These are phyloP conservation scores for Trachemys scripta DNA, from an alignment of 2,113 vertebrate genomes.

Conservation along the genomic window DNA sequence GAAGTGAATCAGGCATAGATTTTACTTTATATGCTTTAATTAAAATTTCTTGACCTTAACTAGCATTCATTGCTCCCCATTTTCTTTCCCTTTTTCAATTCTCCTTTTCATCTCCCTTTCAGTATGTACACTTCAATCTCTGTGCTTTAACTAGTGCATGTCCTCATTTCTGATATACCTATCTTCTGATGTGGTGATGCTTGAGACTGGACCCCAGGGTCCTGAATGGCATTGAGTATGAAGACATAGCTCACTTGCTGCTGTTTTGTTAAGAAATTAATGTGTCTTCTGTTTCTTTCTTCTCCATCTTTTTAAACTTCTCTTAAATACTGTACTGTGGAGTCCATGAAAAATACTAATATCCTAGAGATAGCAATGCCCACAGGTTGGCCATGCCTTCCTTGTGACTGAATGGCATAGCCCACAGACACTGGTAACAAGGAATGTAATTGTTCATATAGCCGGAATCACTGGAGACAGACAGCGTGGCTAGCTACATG, in stretches of 20 bases:
- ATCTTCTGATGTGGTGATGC: background rate
- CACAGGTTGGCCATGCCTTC: background rate
- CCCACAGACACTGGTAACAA: background rate
- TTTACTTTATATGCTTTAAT: background rate
- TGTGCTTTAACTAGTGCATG: background rate
- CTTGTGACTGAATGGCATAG: background rate
- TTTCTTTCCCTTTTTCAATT: background rate
- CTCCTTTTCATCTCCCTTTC: background rate
- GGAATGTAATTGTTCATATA: background rate
- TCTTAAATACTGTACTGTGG: background rate
- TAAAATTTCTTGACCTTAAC: background rate
- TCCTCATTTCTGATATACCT: background rate
- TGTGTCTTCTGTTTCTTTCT: background rate
- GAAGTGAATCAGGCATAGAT: background rate
- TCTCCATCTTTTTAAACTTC: background rate
- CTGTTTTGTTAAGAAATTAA: background rate
- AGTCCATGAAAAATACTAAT: background rate
- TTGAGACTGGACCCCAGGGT: background rate
- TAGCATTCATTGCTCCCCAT: background rate
- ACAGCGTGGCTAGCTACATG: fast-evolving
- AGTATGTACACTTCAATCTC: background rate
- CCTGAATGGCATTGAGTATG: background rate
- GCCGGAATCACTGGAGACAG: background rate
- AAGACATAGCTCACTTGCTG: background rate
- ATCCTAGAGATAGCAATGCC: background rate